phyloP scores from a whole-genome alignment of 1,140 invertebrate genomes.

The Aphaenogaster rudis region DNA sequence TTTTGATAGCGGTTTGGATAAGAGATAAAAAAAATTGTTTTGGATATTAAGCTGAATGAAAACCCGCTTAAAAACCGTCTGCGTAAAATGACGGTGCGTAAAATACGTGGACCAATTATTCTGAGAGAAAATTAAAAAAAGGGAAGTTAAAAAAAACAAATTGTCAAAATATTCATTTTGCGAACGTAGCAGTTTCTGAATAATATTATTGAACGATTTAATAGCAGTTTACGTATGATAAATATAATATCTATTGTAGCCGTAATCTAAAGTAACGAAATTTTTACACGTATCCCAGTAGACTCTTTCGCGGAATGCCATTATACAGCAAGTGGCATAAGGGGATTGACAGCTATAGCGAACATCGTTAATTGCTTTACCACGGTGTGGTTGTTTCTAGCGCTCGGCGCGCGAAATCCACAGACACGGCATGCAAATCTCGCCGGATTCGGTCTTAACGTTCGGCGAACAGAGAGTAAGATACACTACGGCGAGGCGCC shows the following conservation, averaged over 20 bases:
- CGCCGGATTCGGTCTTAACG: constrained; percentile 40
- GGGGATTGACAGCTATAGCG: constrained; percentile 11
- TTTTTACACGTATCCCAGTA: neutral
- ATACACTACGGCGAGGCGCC: constrained; percentile 20
- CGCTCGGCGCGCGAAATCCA: constrained; percentile 15
- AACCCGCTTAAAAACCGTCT: constrained; percentile 25
- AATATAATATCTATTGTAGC: neutral
- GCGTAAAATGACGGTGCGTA: neutral
- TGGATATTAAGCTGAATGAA: constrained; percentile 25
- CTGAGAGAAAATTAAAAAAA: neutral
- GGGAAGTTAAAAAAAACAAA: neutral
- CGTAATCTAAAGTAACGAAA: neutral
- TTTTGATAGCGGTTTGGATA: constrained; percentile 1
- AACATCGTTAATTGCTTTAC: constrained; percentile 53
- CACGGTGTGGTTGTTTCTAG: constrained; percentile 27
- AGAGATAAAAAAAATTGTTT: constrained; percentile 27
- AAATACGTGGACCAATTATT: neutral
- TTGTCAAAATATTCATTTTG: neutral
- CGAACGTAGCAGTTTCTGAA: neutral
- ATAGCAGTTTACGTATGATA: neutral
- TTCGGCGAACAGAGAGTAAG: constrained; percentile 47
- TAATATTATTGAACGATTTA: neutral
- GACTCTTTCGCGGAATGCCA: neutral
- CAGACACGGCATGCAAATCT: constrained; percentile 58
- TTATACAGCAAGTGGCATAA: neutral